These are phyloP conservation scores for Limnephilus marmoratus DNA, from an alignment of 2,888 invertebrate species.

Conservation along the genomic window DNA sequence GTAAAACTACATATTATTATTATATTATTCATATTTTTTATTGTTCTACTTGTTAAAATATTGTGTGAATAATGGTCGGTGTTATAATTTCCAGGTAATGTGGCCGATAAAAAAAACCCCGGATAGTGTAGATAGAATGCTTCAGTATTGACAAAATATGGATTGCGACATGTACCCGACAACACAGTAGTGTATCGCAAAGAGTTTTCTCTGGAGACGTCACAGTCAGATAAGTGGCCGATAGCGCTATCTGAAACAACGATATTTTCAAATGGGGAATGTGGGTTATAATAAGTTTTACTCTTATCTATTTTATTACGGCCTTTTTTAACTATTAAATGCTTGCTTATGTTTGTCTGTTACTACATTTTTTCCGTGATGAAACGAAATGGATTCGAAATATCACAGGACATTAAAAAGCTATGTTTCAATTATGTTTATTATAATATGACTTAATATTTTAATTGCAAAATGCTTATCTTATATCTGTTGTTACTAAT, in stretches of 20 bases:
- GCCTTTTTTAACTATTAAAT: no score
- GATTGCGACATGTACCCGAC: background rate
- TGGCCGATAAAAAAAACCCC: background rate
- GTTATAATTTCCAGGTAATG: background rate
- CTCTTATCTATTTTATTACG: background rate
- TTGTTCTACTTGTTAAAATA: background rate
- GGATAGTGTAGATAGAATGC: background rate
- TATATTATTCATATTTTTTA: background rate
- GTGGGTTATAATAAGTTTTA: background rate
- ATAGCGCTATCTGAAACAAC: background rate
- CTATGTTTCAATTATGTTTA: background rate
- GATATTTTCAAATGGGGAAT: background rate
- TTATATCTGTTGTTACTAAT: no score
- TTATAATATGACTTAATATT: background rate
- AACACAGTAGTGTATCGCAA: background rate
- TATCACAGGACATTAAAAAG: no score
- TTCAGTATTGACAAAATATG: background rate
- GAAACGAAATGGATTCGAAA: no score
- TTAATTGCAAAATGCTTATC: background rate
- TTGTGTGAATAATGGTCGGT: background rate
- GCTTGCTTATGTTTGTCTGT: no score
- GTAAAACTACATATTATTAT: background rate
- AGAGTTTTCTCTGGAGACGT: background rate
- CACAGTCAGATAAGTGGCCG: background rate
- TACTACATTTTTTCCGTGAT: no score